Evolutionary conservation across 2,888 invertebrate genomes (phyloP), one percentile per base, ranked within the genome.

Genomic region (Sminthurides aquaticus): DNA sequence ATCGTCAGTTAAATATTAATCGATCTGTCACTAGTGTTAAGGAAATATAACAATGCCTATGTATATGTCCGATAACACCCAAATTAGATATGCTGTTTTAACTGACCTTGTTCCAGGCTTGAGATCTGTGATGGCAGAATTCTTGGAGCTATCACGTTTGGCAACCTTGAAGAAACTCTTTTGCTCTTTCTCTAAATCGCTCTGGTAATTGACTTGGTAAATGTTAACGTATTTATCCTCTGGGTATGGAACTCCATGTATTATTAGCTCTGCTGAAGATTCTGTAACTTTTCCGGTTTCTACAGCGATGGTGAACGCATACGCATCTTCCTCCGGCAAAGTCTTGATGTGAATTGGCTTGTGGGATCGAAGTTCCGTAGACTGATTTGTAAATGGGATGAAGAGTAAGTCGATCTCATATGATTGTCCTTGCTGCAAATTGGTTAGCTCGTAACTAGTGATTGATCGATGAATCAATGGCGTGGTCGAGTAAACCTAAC

Each of bases 211-310:
- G 1, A 90, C 90, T 63, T 91, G 84, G 80, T 89, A 92, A 75
- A 93, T 90, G 73, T 91, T 89, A 59, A 93, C 90, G 80, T 88
- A 92, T 77, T 92, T 90, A 77, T 92, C 91, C 69, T 91, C 89
- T 0, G 93, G 93, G 73, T 89, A 86, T 0, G 93, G 93, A 0
- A 93, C 87, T 0, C 93, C 93, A 58, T 82, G 85, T 90, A 91
- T 92, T 3, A 84, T 83, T 3, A 93, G 83, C 76, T 90, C 90
- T 0, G 89, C 87, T 11, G 87, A 87, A 60, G 85, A 86, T 0
- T 89, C 83, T 71, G 90, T 90, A 0, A 91, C 85, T 67, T 87
- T 83, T 18, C 86, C 85, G 0, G 88, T 86, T 73, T 89, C 88
- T 2, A 93, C 84, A 3, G 82, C 83, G 2, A 92, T 87, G 61